These are phyloP conservation scores for Phyllostomus discolor DNA, from an alignment of 2,113 vertebrate species.

Conservation along the genomic window DNA sequence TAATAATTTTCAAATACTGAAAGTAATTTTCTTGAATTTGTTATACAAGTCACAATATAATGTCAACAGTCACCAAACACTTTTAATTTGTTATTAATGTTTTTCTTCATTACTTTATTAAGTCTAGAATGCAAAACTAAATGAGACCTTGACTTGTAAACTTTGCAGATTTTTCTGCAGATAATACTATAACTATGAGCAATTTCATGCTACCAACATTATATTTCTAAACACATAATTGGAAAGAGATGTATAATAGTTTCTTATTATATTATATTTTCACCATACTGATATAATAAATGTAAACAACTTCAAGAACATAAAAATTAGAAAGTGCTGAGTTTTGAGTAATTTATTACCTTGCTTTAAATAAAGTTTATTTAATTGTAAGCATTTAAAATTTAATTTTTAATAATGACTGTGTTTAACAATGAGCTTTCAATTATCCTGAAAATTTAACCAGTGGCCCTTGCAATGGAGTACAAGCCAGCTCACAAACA, in stretches of 20 bases:
- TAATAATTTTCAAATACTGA: neutral
- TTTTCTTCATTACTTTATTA: neutral
- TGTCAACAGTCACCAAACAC: neutral
- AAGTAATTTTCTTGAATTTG: neutral
- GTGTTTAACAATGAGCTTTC: neutral
- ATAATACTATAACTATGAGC: neutral
- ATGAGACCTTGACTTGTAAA: neutral
- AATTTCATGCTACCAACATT: neutral
- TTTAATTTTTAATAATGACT: neutral
- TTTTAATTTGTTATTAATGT: neutral
- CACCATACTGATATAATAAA: neutral
- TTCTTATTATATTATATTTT: neutral
- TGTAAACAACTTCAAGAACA: neutral
- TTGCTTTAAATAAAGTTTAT: neutral
- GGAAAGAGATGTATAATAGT: neutral
- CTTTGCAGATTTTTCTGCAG: neutral
- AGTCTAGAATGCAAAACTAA: neutral
- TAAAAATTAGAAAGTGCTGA: neutral
- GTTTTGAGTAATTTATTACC: neutral
- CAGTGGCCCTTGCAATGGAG: neutral
- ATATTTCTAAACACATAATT: neutral
- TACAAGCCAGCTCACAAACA: neutral
- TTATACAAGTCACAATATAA: neutral
- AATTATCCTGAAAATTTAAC: neutral
- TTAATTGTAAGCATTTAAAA: neutral